Evolutionary conservation across 2,797 vertebrate species (phyloP), one percentile per base, ranked within the genome.

Genomic region (Bovichtus diacanthus): DNA sequence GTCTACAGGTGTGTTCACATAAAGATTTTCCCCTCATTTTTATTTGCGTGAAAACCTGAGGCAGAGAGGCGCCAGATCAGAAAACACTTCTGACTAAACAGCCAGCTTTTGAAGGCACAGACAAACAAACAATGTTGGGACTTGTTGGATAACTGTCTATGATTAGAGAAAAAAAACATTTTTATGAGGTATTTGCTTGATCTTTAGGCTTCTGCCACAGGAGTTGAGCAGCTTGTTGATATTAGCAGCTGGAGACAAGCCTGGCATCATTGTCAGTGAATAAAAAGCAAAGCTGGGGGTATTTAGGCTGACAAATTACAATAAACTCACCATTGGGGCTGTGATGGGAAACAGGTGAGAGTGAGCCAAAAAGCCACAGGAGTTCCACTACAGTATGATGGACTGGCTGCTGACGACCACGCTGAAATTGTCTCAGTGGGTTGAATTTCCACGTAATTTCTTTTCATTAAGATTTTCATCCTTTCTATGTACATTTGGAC

Each of bases 141-240:
- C 38, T 31, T 44, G 19, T 69, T 21, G 38, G 54, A 56, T 18
- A 53, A 60, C 27, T 55, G 67, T 70, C 62, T 61, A 19, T 79
- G 71, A 77, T 82, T 59, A 41, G 16, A 69, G 51, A 60, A 25
- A 60, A 46, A 31, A 56, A 65, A n/a, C n/a, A n/a, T n/a, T n/a
- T n/a, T n/a, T n/a, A n/a, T 36, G 1, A 7, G 18, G 13, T 47
- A 50, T 72, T 38, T 70, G 27, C 23, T 58, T 60, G 23, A 78
- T 23, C 65, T 72, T 59, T 83, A 82, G 67, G 60, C 73, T 84
- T 51, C 31, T 23, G 64, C 47, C 56, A 36, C 41, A 88, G 62
- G 77, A 78, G 70, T 82, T 83, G 64, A 74, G 70, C 81, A 82
- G 74, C 65, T 81, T 89, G 83, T 87, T 90, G 70, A 72, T 56